These are phyloP conservation scores for Hyles euphorbiae DNA, from an alignment of 1,140 invertebrate genomes.

Conservation along the genomic window DNA sequence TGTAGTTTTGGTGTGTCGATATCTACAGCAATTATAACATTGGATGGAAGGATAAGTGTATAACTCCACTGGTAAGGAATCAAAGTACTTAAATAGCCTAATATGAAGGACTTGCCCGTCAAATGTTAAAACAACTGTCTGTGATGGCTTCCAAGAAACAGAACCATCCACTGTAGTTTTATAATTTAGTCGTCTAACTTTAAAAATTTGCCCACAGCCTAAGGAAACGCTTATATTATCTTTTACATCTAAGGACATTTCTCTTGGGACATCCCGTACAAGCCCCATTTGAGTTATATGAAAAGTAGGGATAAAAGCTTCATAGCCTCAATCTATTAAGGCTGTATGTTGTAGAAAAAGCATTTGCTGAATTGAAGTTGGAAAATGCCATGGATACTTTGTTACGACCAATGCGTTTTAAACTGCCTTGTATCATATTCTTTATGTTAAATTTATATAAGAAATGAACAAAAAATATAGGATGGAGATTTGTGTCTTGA, in stretches of 20 bases:
- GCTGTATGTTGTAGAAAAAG: background rate
- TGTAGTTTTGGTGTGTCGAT: constrained; percentile 20
- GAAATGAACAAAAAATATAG: too few species aligned
- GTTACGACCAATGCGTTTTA: too few species aligned
- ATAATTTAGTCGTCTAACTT: constrained; percentile 18
- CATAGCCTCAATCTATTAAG: constrained; percentile 15
- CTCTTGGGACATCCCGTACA: constrained; percentile 19
- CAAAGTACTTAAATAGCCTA: constrained; percentile 17
- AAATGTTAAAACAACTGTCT: constrained; percentile 27
- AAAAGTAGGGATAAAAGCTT: constrained; percentile 6
- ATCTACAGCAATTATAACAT: constrained; percentile 26
- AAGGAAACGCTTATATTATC: constrained; percentile 11
- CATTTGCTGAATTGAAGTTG: too few species aligned
- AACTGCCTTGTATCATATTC: too few species aligned
- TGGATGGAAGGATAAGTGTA: constrained; percentile 26
- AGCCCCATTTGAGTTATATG: constrained; percentile 15
- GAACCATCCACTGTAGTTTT: constrained; percentile 14
- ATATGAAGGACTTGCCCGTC: constrained; percentile 20
- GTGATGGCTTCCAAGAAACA: constrained; percentile 12
- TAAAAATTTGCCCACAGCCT: constrained; percentile 19
- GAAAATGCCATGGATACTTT: too few species aligned
- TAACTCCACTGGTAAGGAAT: constrained; percentile 15
- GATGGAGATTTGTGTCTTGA: too few species aligned
- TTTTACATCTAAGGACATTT: constrained; percentile 18
- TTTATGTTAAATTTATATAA: too few species aligned